These are phyloP conservation scores for Mylabris phalerata DNA, from an alignment of 1,140 invertebrate species.

Conservation along the genomic window DNA sequence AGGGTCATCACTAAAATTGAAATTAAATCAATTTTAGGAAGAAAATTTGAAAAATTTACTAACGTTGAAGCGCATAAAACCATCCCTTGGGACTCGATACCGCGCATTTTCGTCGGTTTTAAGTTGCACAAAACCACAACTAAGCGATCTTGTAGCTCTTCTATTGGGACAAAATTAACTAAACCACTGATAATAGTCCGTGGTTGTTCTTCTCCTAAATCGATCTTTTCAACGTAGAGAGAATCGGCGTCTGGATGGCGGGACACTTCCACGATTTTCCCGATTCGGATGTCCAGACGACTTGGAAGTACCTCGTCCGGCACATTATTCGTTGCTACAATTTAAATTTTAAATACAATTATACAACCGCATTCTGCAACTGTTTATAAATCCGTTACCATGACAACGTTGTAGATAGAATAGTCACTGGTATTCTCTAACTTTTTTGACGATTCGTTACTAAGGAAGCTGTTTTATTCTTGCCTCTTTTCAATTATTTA, in stretches of 20 bases:
- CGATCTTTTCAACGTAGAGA: slow-evolving; percentile 91
- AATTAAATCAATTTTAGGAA: slow-evolving; percentile 5
- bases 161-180: slow-evolving; percentile 80
- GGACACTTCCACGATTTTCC: slow-evolving; percentile 83
- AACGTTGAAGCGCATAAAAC: slow-evolving; percentile 77
- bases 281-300: slow-evolving; percentile 83
- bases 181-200: slow-evolving; percentile 82
- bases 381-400: too few relatives aligned
- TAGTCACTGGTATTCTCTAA: too few relatives aligned
- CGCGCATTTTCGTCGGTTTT: slow-evolving; percentile 89
- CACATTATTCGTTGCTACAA: slow-evolving; percentile 22
- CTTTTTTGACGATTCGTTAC: too few relatives aligned
- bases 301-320: slow-evolving; percentile 62
- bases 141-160: slow-evolving; percentile 78
- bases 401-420: too few relatives aligned
- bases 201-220: slow-evolving; percentile 63
- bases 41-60: slow-evolving; percentile 45
- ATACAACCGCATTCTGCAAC: too few relatives aligned
- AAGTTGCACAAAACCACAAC: slow-evolving; percentile 90
- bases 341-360: too few relatives aligned
- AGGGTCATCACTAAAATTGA: slow-evolving; percentile 50
- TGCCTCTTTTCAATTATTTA: too few relatives aligned
- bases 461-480: too few relatives aligned
- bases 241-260: slow-evolving; percentile 93
- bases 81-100: slow-evolving; percentile 84